Percentiles rank a stretch among this genome's conserved stretches.
These are phyloP conservation scores for Nycticebus coucang DNA, from an alignment of 2,113 vertebrate species.

Conservation along the genomic window DNA sequence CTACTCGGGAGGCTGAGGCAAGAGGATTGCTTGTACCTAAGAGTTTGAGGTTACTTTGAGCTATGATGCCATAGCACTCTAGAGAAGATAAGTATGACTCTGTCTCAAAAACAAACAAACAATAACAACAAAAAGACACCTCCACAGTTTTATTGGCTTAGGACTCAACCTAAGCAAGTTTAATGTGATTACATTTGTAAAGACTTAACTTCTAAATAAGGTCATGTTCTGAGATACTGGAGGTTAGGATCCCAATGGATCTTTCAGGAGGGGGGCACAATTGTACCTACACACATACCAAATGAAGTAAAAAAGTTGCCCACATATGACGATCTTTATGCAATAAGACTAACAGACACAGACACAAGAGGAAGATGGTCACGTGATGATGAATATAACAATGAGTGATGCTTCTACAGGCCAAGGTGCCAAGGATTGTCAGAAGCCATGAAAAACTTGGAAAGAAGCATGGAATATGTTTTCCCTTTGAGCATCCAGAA, in stretches of 20 bases:
- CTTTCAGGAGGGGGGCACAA: background rate
- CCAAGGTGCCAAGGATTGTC: background rate
- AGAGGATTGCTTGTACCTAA: too few species aligned
- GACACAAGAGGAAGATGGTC: background rate
- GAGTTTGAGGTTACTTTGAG: too few species aligned
- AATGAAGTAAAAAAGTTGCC: background rate
- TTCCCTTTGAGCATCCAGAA: background rate
- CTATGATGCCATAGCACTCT: too few species aligned
- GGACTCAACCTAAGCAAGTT: background rate
- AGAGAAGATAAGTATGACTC: too few species aligned
- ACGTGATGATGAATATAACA: too few species aligned
- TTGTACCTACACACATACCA: background rate
- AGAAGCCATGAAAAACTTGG: background rate
- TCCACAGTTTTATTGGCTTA: background rate
- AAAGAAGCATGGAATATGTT: background rate
- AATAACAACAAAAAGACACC: too few species aligned
- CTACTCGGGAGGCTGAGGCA: too few species aligned
- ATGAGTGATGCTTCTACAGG: background rate
- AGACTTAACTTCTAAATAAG: background rate
- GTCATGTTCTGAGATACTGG: background rate
- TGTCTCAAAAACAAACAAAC: too few species aligned
- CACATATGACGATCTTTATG: background rate
- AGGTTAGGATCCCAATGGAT: background rate
- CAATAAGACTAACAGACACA: background rate
- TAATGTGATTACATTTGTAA: background rate